A percentile compares a stretch with the other conserved stretches of the same genome.
Evolutionary conservation across 2,113 vertebrate genomes (phyloP).

Genomic region (Leucoraja erinaceus): DNA sequence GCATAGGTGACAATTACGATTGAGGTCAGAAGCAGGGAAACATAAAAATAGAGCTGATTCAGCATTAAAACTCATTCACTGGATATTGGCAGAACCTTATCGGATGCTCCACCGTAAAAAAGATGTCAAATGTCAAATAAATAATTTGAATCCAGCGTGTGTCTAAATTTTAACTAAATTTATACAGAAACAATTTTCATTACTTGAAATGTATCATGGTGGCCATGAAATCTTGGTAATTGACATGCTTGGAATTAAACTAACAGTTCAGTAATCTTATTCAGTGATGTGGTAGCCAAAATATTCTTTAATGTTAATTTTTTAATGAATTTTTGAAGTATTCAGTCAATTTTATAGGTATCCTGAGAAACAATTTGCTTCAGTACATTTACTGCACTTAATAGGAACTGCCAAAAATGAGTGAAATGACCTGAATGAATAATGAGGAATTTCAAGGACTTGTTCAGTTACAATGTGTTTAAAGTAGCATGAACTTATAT

Average conservation of each 20-base stretch:
- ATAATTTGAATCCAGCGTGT: neutral
- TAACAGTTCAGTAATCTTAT: neutral
- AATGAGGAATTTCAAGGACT: neutral
- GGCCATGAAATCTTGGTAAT: neutral
- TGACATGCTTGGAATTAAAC: neutral
- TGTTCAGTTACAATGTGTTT: neutral
- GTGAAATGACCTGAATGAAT: conserved; percentile 10
- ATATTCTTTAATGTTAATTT: neutral
- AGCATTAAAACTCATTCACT: neutral
- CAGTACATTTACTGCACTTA: neutral
- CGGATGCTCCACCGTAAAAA: conserved; percentile 4
- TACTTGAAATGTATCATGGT: neutral
- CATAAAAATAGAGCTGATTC: neutral
- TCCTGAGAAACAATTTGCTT: neutral
- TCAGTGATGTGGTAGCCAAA: neutral
- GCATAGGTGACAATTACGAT: neutral
- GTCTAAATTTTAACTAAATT: neutral
- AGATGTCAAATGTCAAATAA: neutral
- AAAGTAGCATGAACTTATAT: neutral
- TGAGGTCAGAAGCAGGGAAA: neutral
- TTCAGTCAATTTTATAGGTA: neutral
- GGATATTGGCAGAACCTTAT: neutral
- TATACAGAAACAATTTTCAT: neutral
- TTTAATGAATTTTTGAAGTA: conserved; percentile 9
- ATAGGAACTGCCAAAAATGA: neutral